Base-by-base conservation (phyloP, 53 echinoderm and acorn worm genomes). In the Patiria pectinifera region DNA sequence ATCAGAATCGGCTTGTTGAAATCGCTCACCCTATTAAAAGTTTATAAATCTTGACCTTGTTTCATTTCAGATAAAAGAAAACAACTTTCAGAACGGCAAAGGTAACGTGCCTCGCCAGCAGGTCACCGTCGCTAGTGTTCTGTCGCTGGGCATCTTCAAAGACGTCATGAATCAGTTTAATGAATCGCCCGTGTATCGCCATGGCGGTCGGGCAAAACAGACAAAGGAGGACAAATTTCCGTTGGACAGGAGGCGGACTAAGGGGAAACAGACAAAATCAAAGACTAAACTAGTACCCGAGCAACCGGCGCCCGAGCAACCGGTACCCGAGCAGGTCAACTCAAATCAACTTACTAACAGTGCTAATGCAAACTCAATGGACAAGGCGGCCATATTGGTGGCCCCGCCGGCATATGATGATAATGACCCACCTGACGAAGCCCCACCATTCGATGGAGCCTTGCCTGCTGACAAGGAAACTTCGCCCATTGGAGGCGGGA, bases 301-400 rank as follows among this genome's bases (percentile, higher is more conserved):
- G 35, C 85, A 47, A 79, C 78, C 66, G 59, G 25, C 74, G n/a
- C 85, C 19, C 75, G 59, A n/a, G 83, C 16, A 16, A 66, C 48
- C 74, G 47, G 79, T 69, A 5, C 92, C 76, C 46, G 93, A 93
- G 75, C 82, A 87, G 72, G 88, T 61, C 44, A 83, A 58, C 76
- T 87, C 84, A 4, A 87, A 88, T 70, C 87, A 88, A 69, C 76
- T 88, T 74, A 69, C 59, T 47, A 87, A 88, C 66, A 87, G 83
- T 18, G 83, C 87, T 21, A 72, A 74, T 80, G 88, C 83, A 16
- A 82, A 88, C 46, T 26, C 46, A 16, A 75, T 47, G 13, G 78
- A 45, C 53, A 82, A 79, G 78, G 60, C 71, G 62, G 60, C 71
- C 22, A 74, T 71, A 35, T 71, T 72, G 70, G 46, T 85, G 78